Conservation (phyloP, 2,888 invertebrate species). For the Phortica magna region DNA sequence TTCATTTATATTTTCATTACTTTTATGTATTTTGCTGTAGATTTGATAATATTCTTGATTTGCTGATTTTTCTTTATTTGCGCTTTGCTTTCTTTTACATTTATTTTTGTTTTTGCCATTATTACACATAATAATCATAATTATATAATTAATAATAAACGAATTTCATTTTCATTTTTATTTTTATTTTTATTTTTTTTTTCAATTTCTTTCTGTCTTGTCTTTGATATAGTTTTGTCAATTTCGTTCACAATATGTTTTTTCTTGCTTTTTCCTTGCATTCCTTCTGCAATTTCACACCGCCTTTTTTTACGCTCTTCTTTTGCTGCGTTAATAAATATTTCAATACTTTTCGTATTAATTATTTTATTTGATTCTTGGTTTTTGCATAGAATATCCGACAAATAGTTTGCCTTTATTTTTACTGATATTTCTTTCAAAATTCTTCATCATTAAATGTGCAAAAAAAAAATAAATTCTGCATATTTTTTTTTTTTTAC, state of each 20-base stretch:
- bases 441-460: background rate
- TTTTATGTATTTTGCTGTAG: background rate
- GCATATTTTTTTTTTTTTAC: background rate
- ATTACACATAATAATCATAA: slow-evolving; percentile 64
- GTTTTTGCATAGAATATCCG: background rate
- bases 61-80: background rate
- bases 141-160: slow-evolving; percentile 38
- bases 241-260: too few relatives aligned
- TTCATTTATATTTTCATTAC: background rate
- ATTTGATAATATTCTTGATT: slow-evolving; percentile 11
- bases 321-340: background rate
- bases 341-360: background rate
- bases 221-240: slow-evolving; percentile 53
- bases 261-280: too few relatives aligned
- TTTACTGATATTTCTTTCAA: slow-evolving; percentile 48
- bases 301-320: too few relatives aligned
- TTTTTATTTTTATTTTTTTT: slow-evolving; percentile 3
- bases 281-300: too few relatives aligned
- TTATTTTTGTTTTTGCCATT: slow-evolving; percentile 32
- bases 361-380: background rate
- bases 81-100: slow-evolving; percentile 17
- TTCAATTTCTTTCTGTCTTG: slow-evolving; percentile 42
- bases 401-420: slow-evolving; percentile 35
- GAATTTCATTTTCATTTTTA: slow-evolving; percentile 24
- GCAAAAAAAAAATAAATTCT: background rate